Base-by-base conservation (phyloP, 2,888 invertebrate species). In the Drosophila sordidapex region DNA sequence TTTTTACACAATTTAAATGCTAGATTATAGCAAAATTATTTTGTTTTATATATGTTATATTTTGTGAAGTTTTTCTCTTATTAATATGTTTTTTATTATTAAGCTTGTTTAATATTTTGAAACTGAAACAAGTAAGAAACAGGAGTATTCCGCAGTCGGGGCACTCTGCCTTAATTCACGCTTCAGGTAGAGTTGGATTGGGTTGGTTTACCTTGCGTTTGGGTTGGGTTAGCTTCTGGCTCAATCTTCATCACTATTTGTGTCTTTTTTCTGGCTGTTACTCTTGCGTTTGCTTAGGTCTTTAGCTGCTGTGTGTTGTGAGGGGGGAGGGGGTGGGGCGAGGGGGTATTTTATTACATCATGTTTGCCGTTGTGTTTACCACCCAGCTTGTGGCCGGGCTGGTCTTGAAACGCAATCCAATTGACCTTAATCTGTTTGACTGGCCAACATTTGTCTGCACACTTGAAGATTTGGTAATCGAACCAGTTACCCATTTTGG, bases 321-420 rank as follows among this genome's bases (percentile, higher is more conserved):
- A 11, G 18, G 8, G 15, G 2, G 18, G 8, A 8, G 2, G 25
- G 33, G 53, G 8, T 21, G 8, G 4, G 3, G 15, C 2, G 25
- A 25, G 46, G 21, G 46, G 25, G 7, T 46, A 2, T 25, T 48
- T 25, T 36, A 71, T 87, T 90, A 90, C 90, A 87, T 87, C 80
- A 87, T 89, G 66, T 90, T 89, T 86, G 74, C 70, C 15, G 25
- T 56, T 71, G 53, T 74, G 29, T 76, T 85, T 79, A 79, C 79
- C 80, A 71, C 52, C 52, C 68, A 52, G 31, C 35, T 27, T 31
- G 70, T 65, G 64, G 58, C 62, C 60, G 64, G 29, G 43, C 62
- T 84, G 79, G 60, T 80, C 85, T 78, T 87, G 85, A 81, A 80
- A 69, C 61, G 36, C 72, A 65, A 72, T 69, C 74, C 51, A 65